Evolutionary conservation across 2,888 invertebrate species (phyloP), one percentile per base, ranked within the genome.

Genomic region (Lacanobia wlatinum): DNA sequence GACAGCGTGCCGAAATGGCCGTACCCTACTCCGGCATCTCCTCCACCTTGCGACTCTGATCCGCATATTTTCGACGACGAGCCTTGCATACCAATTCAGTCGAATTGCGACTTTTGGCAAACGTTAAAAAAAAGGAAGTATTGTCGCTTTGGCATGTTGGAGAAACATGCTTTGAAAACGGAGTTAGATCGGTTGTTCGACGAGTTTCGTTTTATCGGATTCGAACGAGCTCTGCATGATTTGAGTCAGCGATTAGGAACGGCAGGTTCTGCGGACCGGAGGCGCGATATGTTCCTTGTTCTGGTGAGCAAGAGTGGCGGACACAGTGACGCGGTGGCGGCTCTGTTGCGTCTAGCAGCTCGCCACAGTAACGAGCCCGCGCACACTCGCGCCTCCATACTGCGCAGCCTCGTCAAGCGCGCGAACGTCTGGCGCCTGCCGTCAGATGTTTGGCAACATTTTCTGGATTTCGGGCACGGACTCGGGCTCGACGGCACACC

Each of bases 331-430:
- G 34, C 34, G 34, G 34, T 34, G 34, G 34, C 34, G 0, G 34
- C 34, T 34, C 34, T 34, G 34, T 34, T 34, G 34, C 34, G 4
- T 34, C 34, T 34, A 0, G 84, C 90, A 14, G 78, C 85, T 23
- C 87, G 83, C 48, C 90, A 93, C 62, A 78, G 63, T 18, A 94
- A 95, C 58, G 95, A 95, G 65, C 90, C 94, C 0, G 84, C 83
- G 0, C 90, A 92, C 53, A 79, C 92, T 2, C 90, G 94, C 18
- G 94, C 94, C 8, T 87, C 94, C 4, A 74, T 94, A 18, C 82
- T 94, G 0, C 89, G 95, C 53, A 94, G 94, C 65, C 85, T 95
- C 16, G 92, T 92, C 1, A 92, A 92, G 71, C 34, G 34, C 34
- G 34, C 34, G 2, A 34, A 34, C 6, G 34, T 34, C 34, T 34